Conservation (phyloP, 1,140 invertebrate species). For the Aradophagus sp. region DNA sequence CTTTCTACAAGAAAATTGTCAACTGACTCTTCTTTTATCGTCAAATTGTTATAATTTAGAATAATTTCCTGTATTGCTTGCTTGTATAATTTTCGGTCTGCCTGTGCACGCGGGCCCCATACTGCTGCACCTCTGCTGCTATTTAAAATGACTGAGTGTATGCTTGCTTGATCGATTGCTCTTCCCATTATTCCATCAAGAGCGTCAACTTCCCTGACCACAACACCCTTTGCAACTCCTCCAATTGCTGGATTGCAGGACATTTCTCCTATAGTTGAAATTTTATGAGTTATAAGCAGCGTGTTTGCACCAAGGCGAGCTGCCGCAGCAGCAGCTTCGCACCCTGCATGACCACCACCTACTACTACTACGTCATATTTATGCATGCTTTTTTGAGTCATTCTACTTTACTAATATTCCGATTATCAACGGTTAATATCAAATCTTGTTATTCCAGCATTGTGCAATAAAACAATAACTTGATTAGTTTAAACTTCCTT, state of each 20-base stretch:
- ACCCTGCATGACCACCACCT: conserved; percentile 15
- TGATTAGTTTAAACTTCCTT: too few species aligned
- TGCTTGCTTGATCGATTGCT: conserved; percentile 15
- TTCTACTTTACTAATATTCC: conserved; percentile 9
- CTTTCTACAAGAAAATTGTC: conserved; percentile 17
- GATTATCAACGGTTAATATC: too few species aligned
- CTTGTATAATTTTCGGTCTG: conserved; percentile 19
- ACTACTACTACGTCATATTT: conserved; percentile 12
- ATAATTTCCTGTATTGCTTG: conserved; percentile 12
- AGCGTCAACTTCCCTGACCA: conserved; percentile 18
- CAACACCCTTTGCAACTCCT: conserved; percentile 15
- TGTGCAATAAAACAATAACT: too few species aligned
- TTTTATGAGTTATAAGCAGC: conserved; percentile 14
- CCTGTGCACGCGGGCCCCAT: conserved; percentile 13
- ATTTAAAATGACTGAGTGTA: conserved; percentile 15
- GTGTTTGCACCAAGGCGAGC: conserved; percentile 14
- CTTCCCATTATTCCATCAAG: conserved; percentile 15
- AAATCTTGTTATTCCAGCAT: too few species aligned
- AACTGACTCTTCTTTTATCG: conserved; percentile 18
- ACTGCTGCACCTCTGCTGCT: conserved; percentile 15
- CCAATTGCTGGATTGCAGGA: conserved; percentile 19
- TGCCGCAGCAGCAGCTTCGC: conserved; percentile 5
- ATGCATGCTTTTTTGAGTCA: conserved; percentile 12
- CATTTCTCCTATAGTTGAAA: conserved; percentile 16
- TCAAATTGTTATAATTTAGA: conserved; percentile 11